Conservation (phyloP, 1,140 invertebrate species). For the Drosophila sechellia region DNA sequence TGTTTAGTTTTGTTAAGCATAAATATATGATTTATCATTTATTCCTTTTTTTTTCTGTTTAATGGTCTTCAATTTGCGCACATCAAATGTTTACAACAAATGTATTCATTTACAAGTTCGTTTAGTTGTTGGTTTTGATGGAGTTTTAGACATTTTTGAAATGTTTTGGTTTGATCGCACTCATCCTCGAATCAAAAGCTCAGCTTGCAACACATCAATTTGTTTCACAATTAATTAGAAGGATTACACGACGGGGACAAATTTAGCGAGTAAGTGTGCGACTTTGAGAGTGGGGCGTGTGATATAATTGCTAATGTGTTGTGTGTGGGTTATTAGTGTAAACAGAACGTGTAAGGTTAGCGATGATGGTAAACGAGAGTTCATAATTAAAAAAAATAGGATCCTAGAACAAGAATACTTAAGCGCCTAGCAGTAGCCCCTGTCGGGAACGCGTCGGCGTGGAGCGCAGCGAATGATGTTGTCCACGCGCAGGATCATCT, state of each 20-base stretch:
- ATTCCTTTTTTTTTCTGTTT: slow-evolving; percentile 38
- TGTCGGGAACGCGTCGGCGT: slow-evolving; percentile 94
- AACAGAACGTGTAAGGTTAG: slow-evolving; percentile 70
- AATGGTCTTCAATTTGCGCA: slow-evolving; percentile 33
- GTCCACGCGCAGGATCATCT: slow-evolving; percentile 99
- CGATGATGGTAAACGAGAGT: slow-evolving; percentile 77
- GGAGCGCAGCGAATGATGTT: slow-evolving; percentile 98
- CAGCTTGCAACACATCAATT: slow-evolving; percentile 21
- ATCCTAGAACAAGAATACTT: slow-evolving; percentile 77
- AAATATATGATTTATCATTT: slow-evolving; percentile 55
- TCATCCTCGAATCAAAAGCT: slow-evolving; percentile 28
- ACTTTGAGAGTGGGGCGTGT: slow-evolving; percentile 12
- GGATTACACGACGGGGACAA: slow-evolving; percentile 35
- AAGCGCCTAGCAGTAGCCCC: slow-evolving; percentile 91
- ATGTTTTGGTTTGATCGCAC: slow-evolving; percentile 61
- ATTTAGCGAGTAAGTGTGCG: slow-evolving; percentile 44
- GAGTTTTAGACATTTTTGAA: slow-evolving; percentile 71
- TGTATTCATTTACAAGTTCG: slow-evolving; percentile 70
- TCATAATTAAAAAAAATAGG: slow-evolving; percentile 53
- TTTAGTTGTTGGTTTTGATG: slow-evolving; percentile 17
- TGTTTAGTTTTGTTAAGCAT: slow-evolving; percentile 73
- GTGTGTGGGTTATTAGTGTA: slow-evolving; percentile 47
- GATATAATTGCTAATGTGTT: slow-evolving; percentile 35
- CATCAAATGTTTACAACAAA: slow-evolving; percentile 70
- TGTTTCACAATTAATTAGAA: slow-evolving; percentile 28